Evolutionary conservation across 2,113 vertebrate species (phyloP).

Genomic region (Puma concolor): DNA sequence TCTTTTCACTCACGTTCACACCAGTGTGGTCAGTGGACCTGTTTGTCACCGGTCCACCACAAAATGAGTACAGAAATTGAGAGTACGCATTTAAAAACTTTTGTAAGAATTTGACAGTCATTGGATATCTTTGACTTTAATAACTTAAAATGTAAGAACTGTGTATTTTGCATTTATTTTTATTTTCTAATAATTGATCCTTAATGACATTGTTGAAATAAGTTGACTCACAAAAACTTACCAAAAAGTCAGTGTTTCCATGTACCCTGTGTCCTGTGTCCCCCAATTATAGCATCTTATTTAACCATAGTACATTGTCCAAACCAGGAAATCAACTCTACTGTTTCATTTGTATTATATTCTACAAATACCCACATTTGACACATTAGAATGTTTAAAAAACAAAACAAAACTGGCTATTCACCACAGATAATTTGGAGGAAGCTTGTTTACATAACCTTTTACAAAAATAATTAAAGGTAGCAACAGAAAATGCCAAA

Average conservation of each 20-base stretch:
- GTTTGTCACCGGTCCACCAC: background rate
- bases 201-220: background rate
- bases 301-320: background rate
- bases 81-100: background rate
- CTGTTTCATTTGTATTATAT: background rate
- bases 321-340: background rate
- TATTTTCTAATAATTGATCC: background rate
- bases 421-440: background rate
- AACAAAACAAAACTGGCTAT: background rate
- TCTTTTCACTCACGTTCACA: background rate
- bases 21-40: background rate
- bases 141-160: constrained; percentile 7
- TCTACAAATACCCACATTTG: background rate
- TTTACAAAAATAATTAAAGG: constrained; percentile 7
- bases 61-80: background rate
- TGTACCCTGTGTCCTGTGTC: background rate
- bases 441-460: background rate
- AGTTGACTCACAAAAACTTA: background rate
- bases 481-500: background rate
- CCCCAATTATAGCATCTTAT: background rate
- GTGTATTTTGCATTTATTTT: background rate
- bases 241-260: background rate
- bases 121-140: background rate
- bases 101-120: background rate
- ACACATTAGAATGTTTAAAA: background rate